Evolutionary conservation across 2,797 vertebrate species (phyloP).

Genomic region (Pseudochirops corinnae): DNA sequence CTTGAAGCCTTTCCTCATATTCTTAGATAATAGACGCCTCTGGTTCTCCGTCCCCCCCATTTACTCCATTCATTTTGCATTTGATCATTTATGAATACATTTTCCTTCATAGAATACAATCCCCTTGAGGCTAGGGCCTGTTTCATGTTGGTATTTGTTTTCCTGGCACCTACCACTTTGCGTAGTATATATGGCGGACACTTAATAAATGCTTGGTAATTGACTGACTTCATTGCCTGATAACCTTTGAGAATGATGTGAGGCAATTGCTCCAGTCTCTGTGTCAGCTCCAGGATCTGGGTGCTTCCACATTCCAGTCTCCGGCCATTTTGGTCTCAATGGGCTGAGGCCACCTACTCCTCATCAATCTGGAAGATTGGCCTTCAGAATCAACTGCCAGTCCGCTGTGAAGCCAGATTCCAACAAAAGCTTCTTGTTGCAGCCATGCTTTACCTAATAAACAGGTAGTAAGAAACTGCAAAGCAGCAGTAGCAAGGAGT

Average conservation of each 20-base stretch:
- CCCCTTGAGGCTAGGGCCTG: background rate
- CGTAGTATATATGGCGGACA: background rate
- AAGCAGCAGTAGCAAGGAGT: background rate
- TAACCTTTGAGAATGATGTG: background rate
- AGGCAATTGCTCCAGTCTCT: background rate
- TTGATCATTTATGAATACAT: background rate
- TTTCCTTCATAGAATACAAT: background rate
- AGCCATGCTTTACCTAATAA: background rate
- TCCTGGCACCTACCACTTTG: background rate
- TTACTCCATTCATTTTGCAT: background rate
- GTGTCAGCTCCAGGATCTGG: background rate
- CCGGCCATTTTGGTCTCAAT: background rate
- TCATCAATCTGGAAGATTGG: background rate
- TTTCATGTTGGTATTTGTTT: conserved; percentile 19
- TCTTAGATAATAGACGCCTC: background rate
- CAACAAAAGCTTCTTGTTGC: background rate
- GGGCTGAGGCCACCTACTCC: background rate
- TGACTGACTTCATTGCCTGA: background rate
- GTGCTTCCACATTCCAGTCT: background rate
- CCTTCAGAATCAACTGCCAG: background rate
- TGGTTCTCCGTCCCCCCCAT: background rate
- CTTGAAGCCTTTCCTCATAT: background rate
- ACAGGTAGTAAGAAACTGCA: background rate
- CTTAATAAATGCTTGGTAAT: conserved; percentile 1
- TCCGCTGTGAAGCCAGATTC: background rate